Conservation (phyloP, 2,113 vertebrate genomes). For the Macroglossus sobrinus region DNA sequence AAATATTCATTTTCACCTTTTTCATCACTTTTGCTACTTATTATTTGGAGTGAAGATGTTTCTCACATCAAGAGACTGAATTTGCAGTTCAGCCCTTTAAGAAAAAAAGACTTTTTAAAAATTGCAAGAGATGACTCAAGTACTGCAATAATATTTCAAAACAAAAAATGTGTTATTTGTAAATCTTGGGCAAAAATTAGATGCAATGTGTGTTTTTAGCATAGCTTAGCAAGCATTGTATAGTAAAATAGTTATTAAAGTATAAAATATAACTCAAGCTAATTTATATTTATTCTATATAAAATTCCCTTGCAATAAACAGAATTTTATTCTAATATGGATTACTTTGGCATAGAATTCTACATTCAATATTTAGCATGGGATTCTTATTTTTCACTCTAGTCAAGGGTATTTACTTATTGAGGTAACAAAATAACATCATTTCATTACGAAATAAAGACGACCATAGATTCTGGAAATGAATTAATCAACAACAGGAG, state of each 20-base stretch:
- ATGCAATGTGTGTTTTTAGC: not conserved
- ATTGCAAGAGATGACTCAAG: not conserved
- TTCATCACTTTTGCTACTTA: not conserved
- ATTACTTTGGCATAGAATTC: not conserved
- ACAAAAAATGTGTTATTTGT: not conserved
- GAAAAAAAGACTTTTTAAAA: not conserved
- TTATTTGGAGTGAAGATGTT: not conserved
- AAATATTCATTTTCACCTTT: not conserved
- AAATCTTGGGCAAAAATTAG: not conserved
- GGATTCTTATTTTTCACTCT: not conserved
- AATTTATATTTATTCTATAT: not conserved
- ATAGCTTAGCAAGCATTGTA: not conserved
- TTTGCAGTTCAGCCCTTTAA: not conserved
- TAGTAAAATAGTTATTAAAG: not conserved
- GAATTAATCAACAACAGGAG: not conserved
- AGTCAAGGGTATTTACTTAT: not conserved
- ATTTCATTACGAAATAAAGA: conserved; percentile 18
- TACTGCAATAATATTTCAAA: not conserved
- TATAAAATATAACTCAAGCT: not conserved
- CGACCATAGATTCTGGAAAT: not conserved
- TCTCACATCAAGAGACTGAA: not conserved
- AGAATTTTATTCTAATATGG: not conserved
- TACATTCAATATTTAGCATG: not conserved
- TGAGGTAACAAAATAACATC: not conserved
- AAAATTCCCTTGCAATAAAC: not conserved